phyloP scores from a whole-genome alignment of 2,797 vertebrate genomes.

The Pygocentrus nattereri region DNA sequence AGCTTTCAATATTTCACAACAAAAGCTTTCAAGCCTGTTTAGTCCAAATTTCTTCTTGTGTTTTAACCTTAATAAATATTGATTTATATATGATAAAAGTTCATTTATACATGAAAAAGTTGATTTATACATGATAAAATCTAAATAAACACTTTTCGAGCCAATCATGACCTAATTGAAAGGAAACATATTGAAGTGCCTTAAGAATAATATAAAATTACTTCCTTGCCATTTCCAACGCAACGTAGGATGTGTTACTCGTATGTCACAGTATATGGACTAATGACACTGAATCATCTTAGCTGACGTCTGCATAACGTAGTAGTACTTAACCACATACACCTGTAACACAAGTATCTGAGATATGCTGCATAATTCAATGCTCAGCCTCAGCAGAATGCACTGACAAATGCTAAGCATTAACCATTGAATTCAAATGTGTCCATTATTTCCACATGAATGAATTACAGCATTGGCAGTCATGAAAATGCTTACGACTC shows the following conservation, averaged over 20 bases:
- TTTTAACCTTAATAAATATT: too few species aligned
- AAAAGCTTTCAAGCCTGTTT: too few species aligned
- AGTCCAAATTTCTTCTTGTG: too few species aligned
- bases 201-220: not conserved
- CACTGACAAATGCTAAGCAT: not conserved
- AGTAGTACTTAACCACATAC: conserved; percentile 2
- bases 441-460: not conserved
- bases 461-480: not conserved
- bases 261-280: not conserved
- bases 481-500: too few species aligned
- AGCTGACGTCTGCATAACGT: conserved; percentile 1
- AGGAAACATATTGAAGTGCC: too few species aligned
- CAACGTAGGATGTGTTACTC: not conserved
- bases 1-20: too few species aligned
- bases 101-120: too few species aligned
- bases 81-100: too few species aligned
- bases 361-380: not conserved
- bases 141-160: too few species aligned
- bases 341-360: not conserved
- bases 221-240: not conserved
- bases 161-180: too few species aligned
- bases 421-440: not conserved
- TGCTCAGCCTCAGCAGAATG: not conserved
- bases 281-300: conserved; percentile 1
- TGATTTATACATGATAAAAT: too few species aligned